Evolutionary conservation across 2,888 invertebrate genomes (phyloP).

Genomic region (Leptinotarsa haldemani): DNA sequence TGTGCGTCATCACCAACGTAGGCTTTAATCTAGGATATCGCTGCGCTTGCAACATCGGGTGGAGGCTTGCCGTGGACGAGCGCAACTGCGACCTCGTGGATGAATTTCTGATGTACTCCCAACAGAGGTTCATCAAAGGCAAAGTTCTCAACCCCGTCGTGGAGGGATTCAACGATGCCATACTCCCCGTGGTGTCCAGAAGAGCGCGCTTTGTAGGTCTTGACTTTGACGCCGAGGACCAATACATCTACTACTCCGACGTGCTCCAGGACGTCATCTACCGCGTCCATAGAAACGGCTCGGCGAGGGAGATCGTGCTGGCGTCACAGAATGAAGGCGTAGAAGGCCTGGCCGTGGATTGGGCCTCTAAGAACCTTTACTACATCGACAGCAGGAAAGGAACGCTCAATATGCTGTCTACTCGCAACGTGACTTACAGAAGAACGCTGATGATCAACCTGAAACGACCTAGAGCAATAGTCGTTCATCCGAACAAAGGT

Average conservation of each 20-base stretch:
- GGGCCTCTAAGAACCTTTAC: slow-evolving; percentile 95
- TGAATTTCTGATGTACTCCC: slow-evolving; percentile 95
- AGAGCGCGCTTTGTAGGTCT: slow-evolving; percentile 94
- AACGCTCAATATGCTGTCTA: slow-evolving; percentile 91
- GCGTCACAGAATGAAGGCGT: slow-evolving; percentile 98
- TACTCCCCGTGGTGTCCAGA: slow-evolving; percentile 91
- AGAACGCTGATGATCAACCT: slow-evolving; percentile 87
- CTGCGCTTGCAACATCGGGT: slow-evolving; percentile 93
- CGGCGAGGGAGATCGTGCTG: slow-evolving; percentile 86
- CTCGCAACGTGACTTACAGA: slow-evolving; percentile 85
- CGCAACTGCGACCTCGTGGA: slow-evolving; percentile 84
- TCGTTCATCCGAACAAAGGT: slow-evolving; percentile 95
- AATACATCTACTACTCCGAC: slow-evolving; percentile 97
- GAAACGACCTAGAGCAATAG: slow-evolving; percentile 94
- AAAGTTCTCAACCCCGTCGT: slow-evolving; percentile 88
- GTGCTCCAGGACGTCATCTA: slow-evolving; percentile 96
- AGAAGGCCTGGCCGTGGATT: slow-evolving; percentile 94
- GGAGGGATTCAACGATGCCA: slow-evolving; percentile 94
- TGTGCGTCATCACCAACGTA: slow-evolving; percentile 88
- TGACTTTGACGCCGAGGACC: slow-evolving; percentile 91
- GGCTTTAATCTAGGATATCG: slow-evolving; percentile 83
- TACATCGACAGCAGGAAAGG: slow-evolving; percentile 96
- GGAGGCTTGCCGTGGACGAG: slow-evolving; percentile 78
- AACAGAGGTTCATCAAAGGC: slow-evolving; percentile 92
- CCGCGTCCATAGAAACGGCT: slow-evolving; percentile 82